Base-by-base conservation (phyloP, 1,140 invertebrate species). In the Drosophila sulfurigaster region DNA sequence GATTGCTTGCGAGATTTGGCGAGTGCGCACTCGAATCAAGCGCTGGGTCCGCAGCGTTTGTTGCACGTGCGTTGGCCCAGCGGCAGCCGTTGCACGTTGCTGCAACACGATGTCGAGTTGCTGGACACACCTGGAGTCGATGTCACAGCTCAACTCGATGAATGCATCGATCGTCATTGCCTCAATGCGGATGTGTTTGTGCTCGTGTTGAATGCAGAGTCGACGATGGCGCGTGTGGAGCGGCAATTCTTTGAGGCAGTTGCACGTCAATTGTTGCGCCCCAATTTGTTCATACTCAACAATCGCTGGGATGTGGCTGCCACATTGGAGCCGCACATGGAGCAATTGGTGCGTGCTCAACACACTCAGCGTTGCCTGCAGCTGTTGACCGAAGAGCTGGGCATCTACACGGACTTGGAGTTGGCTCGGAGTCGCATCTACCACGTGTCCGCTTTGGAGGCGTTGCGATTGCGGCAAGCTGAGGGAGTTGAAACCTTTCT, bases 201-300 rank as follows among this genome's bases (percentile, higher is more conserved):
- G 49, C 94, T 99, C 4, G 99, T 99, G 4, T 97, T 98, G 7
- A 99, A 99, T 94, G 97, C 99, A 0, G 99, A 99, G 94, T 99
- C 99, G 2, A 99, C 99, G 8, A 82, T 89, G 79, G 88, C 91
- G 78, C 94, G 94, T 13, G 93, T 99, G 97, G 99, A 99, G 92
- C 99, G 99, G 91, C 99, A 99, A 85, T 99, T 99, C 93, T 99
- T 99, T 93, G 98, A 99, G 92, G 99, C 99, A 95, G 99, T 99
- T 16, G 98, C 98, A n/a, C 96, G 96, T 67, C 96, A 96, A 90
- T 94, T 99, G 78, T 99, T 98, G 1, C 99, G 99, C 92, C 99
- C 99, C 32, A 99, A 99, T 93, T 98, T 99, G 86, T 99, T 99
- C 91, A 99, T 99, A 91, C 93, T 99, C 41, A 99, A 99, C 92